Evolutionary conservation across 2,888 invertebrate genomes (phyloP).

Genomic region (Polymixis lichenea): DNA sequence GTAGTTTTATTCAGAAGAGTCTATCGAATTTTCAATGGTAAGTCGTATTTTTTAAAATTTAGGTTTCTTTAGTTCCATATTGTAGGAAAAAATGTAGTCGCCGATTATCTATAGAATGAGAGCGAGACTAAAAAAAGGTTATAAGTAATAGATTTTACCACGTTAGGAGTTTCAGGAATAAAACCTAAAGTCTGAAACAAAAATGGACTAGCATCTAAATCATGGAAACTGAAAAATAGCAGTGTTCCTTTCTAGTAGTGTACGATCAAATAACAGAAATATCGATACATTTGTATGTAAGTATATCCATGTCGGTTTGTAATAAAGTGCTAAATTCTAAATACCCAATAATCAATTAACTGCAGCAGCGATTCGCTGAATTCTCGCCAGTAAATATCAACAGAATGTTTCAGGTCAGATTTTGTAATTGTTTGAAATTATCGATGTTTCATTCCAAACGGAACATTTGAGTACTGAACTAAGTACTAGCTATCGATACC

Average conservation of each 20-base stretch:
- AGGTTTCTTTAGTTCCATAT: not conserved
- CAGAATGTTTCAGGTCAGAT: slow-evolving; percentile 29
- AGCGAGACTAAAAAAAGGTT: not conserved
- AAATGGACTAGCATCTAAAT: not conserved
- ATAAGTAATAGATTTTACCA: too few species aligned
- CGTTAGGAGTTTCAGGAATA: not conserved
- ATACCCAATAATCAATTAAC: slow-evolving; percentile 38
- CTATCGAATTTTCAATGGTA: not conserved
- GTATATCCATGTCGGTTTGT: not conserved
- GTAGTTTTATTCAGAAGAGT: not conserved
- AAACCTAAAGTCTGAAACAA: not conserved
- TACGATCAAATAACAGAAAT: not conserved
- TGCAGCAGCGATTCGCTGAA: slow-evolving; percentile 42
- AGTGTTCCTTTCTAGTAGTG: not conserved
- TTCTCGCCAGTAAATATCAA: slow-evolving; percentile 36
- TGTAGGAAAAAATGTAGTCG: not conserved
- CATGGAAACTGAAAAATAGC: not conserved
- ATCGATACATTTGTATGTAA: not conserved
- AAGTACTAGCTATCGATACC: too few species aligned
- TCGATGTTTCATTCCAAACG: slow-evolving; percentile 19
- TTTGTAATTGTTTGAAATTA: slow-evolving; percentile 43
- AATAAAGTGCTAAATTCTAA: slow-evolving; percentile 25
- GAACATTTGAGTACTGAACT: not conserved
- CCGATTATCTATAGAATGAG: not conserved
- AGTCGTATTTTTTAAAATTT: not conserved